Percentiles rank a stretch among this genome's conserved stretches.
These are phyloP conservation scores for Dendrolimus kikuchii DNA, from an alignment of 1,140 invertebrate genomes.

Conservation along the genomic window DNA sequence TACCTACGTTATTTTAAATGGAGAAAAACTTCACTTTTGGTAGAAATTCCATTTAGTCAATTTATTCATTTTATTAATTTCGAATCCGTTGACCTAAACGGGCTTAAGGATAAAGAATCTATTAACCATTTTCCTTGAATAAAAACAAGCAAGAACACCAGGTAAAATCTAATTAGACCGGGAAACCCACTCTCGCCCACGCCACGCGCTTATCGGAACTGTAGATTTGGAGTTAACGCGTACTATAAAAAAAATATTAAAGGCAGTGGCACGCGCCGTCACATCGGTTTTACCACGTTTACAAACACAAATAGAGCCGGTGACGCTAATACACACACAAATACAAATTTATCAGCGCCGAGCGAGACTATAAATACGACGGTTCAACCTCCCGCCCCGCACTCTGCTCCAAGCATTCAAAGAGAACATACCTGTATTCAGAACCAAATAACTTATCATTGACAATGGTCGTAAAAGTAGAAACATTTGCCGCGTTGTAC, in stretches of 20 bases:
- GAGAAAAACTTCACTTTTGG: no score
- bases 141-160: neutral
- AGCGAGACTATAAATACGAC: constrained; percentile 45
- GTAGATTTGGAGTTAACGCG: neutral
- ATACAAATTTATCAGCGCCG: constrained; percentile 25
- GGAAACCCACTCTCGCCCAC: neutral
- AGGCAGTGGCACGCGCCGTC: neutral
- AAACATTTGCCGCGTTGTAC: constrained; percentile 45
- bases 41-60: no score
- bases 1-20: no score
- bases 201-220: constrained; percentile 1
- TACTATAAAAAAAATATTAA: neutral
- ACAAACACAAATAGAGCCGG: constrained; percentile 15
- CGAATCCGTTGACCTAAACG: no score
- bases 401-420: constrained; percentile 38
- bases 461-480: constrained; percentile 64
- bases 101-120: no score
- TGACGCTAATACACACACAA: constrained; percentile 47
- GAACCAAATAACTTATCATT: neutral
- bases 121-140: no score
- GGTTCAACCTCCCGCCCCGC: constrained; percentile 35
- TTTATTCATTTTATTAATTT: no score
- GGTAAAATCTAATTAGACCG: neutral
- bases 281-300: constrained; percentile 1
- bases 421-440: constrained; percentile 20